Evolutionary conservation across 2,888 invertebrate species (phyloP).

Genomic region (Athetis lepigone): DNA sequence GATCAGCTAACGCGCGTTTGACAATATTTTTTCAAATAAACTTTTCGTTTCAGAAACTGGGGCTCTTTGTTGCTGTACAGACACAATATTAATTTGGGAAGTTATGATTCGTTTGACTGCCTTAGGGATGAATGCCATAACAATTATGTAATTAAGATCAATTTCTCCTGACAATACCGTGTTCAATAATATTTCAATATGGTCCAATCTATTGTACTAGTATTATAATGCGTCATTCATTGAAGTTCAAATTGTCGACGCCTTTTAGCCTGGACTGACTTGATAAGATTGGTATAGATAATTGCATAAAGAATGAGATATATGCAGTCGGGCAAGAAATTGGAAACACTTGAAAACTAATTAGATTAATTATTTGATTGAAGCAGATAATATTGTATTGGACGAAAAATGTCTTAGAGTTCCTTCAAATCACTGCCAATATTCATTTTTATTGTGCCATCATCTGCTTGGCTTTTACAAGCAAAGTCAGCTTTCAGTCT

Average conservation of each 20-base stretch:
- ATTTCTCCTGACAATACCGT: not conserved
- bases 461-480: too few species aligned
- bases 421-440: too few species aligned
- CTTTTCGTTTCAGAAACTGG: not conserved
- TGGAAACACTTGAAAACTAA: too few species aligned
- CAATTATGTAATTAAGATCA: not conserved
- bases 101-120: too few species aligned
- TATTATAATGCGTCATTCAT: conserved; percentile 17
- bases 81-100: too few species aligned
- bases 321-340: too few species aligned
- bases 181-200: not conserved
- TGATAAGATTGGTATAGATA: conserved; percentile 17
- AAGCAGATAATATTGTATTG: too few species aligned
- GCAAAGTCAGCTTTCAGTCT: too few species aligned
- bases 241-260: conserved; percentile 21
- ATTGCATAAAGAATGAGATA: not conserved
- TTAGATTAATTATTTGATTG: too few species aligned
- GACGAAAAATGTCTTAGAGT: too few species aligned
- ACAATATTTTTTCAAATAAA: not conserved
- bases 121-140: not conserved
- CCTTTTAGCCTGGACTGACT: conserved; percentile 13
- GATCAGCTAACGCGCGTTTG: not conserved
- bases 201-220: conserved; percentile 23
- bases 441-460: too few species aligned
- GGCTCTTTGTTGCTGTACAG: not conserved